These are phyloP conservation scores for Clarias magur DNA, from an alignment of 2,113 vertebrate genomes.

Conservation along the genomic window DNA sequence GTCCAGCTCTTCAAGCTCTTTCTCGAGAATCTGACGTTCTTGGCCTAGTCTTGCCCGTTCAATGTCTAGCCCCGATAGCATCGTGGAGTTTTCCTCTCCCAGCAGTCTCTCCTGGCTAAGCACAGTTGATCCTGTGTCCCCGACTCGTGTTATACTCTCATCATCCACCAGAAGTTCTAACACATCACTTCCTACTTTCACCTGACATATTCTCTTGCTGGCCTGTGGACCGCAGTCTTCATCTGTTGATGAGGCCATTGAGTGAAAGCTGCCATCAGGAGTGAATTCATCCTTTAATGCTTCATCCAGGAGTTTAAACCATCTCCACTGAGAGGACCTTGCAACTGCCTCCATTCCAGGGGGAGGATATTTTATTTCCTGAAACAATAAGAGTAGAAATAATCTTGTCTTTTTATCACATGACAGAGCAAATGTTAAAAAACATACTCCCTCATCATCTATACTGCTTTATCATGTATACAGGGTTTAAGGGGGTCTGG, in stretches of 20 bases:
- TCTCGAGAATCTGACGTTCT: slow-evolving; percentile 63
- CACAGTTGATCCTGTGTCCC: background rate
- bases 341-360: slow-evolving; percentile 65
- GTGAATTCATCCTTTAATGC: slow-evolving; percentile 71
- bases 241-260: slow-evolving; percentile 52
- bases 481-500: too few species aligned
- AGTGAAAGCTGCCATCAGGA: slow-evolving; percentile 51
- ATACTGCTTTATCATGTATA: too few species aligned
- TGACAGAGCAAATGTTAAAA: background rate
- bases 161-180: slow-evolving; percentile 55
- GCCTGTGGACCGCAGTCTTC: slow-evolving; percentile 26
- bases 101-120: slow-evolving; percentile 28
- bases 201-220: slow-evolving; percentile 54
- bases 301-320: slow-evolving; percentile 76
- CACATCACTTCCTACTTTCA: slow-evolving; percentile 47
- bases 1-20: slow-evolving; percentile 66
- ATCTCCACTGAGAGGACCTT: slow-evolving; percentile 71
- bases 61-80: slow-evolving; percentile 37
- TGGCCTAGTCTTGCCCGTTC: slow-evolving; percentile 60
- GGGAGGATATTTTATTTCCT: slow-evolving; percentile 73
- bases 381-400: background rate
- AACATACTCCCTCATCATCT: too few species aligned
- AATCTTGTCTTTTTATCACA: background rate
- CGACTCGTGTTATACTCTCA: slow-evolving; percentile 25
- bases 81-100: slow-evolving; percentile 18